Evolutionary conservation across 2,113 vertebrate genomes (phyloP), one percentile per base, ranked within the genome.

Genomic region (Thalassoma bifasciatum): DNA sequence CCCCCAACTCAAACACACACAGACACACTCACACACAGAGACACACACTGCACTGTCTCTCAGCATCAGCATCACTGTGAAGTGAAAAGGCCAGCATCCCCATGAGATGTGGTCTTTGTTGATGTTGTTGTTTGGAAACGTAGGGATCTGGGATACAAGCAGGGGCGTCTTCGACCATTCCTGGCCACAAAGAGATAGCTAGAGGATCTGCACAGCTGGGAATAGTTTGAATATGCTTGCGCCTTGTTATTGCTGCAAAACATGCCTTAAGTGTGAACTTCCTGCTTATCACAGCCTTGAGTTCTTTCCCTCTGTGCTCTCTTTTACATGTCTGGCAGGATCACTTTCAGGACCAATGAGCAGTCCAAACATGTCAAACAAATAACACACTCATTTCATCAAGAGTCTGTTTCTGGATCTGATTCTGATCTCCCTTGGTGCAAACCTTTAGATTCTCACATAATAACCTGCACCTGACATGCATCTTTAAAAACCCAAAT

Each of bases 1-100:
- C 14, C 3, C 1, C 19, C 38, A 17, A n/a, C 56, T 34, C 42
- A 24, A 42, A 42, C 47, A 49, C n/a, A 19, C 44, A 7, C 30
- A 30, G 3, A 44, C 42, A 57, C 63, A 36, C 37, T 49, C 56
- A 57, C 56, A 30, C 61, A 34, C 36, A 22, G 30, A 23, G 50
- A 37, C 26, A 14, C 53, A 44, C 72, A 54, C 56, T 6, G 47
- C 40, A 13, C 61, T 60, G 82, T 75, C 76, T 57, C 10, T 65
- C 26, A 60, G 57, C 49, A 77, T 83, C 53, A 77, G 50, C 58
- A 66, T 80, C 77, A 77, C 42, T 2, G 36, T 11, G 37, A 23
- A 71, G 49, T 53, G 77, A 83, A 87, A 80, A 85, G 72, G 42
- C 65, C 79, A 47, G 34, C 81, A 21, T 63, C 66, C 65, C 64